Percentiles rank a stretch among this genome's conserved stretches.
Conservation (phyloP, 92 coral and sea anemone genomes). For the Porites rus region DNA sequence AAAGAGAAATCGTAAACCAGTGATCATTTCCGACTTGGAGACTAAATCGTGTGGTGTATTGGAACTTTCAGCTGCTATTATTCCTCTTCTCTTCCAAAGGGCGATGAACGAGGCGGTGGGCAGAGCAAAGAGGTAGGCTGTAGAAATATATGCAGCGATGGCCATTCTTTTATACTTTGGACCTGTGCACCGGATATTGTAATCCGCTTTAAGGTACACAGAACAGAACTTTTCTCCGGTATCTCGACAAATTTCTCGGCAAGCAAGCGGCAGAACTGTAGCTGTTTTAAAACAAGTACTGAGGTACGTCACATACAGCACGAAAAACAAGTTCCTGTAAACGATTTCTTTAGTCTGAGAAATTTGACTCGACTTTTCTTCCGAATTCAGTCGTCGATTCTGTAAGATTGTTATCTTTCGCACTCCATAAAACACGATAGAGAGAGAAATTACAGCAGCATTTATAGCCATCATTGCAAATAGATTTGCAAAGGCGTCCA, state of each 20-base stretch:
- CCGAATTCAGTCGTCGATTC: not conserved
- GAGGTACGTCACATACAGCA: not conserved
- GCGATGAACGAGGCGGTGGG: not conserved
- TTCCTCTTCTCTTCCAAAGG: not conserved
- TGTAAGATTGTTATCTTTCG: not conserved
- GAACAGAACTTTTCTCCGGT: not conserved
- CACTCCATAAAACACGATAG: not conserved
- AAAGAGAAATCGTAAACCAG: not conserved
- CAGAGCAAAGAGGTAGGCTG: not conserved
- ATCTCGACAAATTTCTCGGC: not conserved
- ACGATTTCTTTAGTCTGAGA: not conserved
- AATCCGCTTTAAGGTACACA: not conserved
- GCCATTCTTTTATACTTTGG: not conserved
- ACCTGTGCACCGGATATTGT: not conserved
- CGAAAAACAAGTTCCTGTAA: not conserved
- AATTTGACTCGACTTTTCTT: not conserved
- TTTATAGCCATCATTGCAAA: not conserved
- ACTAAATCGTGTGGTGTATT: not conserved
- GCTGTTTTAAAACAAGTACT: not conserved
- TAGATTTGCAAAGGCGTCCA: not conserved
- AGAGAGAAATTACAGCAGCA: not conserved
- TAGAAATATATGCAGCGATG: not conserved
- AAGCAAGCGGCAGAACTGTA: not conserved
- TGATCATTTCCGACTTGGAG: not conserved
- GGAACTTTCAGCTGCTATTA: not conserved